Evolutionary conservation across 2,888 invertebrate species (phyloP), one percentile per base, ranked within the genome.

Genomic region (Stramonita haemastoma): DNA sequence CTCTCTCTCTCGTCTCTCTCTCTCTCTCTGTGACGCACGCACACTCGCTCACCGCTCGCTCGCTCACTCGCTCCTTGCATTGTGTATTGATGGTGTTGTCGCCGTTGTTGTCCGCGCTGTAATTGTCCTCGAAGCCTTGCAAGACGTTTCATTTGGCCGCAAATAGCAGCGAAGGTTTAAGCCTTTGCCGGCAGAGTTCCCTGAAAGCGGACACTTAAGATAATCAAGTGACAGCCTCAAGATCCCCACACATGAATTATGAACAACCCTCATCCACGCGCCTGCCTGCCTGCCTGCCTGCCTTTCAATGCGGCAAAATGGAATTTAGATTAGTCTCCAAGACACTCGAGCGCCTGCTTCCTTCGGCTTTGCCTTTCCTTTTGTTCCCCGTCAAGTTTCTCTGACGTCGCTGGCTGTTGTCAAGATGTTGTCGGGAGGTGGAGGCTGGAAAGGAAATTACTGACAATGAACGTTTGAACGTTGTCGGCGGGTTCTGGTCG

Each of bases 231-330:
- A 87, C 70, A 29, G 60, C 19, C 87, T 87, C 87, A 70, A 87
- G 87, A 87, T 87, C 87, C 87, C 60, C n/a, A 13, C 19, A 34
- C 87, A 87, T 87, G 87, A 87, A 87, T 87, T 70, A 87, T 87
- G 60, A 87, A 87, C 87, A 57, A 22, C 86, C 86, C 86, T 60
- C 86, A 17, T 86, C n/a, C 86, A 60, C 86, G 86, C n/a, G n/a
- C 79, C 11, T 32, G 60, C n/a, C 79, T 32, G 79, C 60, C 57
- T 36, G 81, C 36, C 79, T 79, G 34, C 22, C 46, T 26, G 57
- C 66, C 34, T 60, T 86, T 86, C 86, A 86, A 86, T 60, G 57
- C 32, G 15, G 66, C 86, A 66, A 86, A 86, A 86, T 86, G 86
- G 86, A 86, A 86, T 86, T 86, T 86, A 57, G 86, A 86, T 86